phyloP scores from a whole-genome alignment of 2,797 vertebrate species.

The Mormyrops boulengeri region DNA sequence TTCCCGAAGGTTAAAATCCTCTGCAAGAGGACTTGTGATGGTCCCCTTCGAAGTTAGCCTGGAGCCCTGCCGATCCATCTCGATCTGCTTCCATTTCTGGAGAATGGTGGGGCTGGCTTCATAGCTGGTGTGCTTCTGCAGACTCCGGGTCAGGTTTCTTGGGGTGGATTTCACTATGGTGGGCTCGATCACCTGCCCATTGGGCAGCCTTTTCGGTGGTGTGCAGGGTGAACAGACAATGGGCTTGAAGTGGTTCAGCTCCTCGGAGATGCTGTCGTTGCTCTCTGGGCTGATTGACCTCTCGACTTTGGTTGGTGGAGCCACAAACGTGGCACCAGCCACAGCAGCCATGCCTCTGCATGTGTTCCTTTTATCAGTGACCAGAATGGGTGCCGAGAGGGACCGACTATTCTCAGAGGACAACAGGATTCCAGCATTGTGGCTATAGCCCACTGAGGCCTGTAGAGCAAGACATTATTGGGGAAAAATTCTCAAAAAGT shows the following conservation, averaged over 20 bases:
- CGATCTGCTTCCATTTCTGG: conserved; percentile 91
- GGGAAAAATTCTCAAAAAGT: background rate
- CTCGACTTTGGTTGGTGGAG: conserved; percentile 57
- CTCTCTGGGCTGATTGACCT: conserved; percentile 89
- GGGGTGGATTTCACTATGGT: conserved; percentile 90
- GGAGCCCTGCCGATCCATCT: conserved; percentile 81
- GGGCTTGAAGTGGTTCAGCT: conserved; percentile 95
- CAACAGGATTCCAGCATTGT: conserved; percentile 72
- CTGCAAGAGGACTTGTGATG: conserved; percentile 63
- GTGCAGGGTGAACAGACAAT: conserved; percentile 94
- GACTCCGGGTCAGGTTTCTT: conserved; percentile 73
- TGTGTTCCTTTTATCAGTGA: conserved; percentile 61
- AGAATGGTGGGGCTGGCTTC: conserved; percentile 84
- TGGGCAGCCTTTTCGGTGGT: conserved; percentile 83
- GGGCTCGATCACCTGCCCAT: conserved; percentile 78
- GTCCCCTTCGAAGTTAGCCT: conserved; percentile 79
- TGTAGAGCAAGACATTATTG: conserved; percentile 25
- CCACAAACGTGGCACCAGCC: conserved; percentile 38
- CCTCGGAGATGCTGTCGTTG: conserved; percentile 96
- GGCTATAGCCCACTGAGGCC: conserved; percentile 56
- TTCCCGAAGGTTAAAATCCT: conserved; percentile 37
- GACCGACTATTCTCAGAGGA: conserved; percentile 86
- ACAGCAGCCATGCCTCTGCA: conserved; percentile 50
- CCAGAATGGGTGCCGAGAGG: conserved; percentile 74
- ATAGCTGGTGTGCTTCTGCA: conserved; percentile 81